These are phyloP conservation scores for Pogonocherus hispidulus DNA, from an alignment of 2,888 invertebrate species.

Conservation along the genomic window DNA sequence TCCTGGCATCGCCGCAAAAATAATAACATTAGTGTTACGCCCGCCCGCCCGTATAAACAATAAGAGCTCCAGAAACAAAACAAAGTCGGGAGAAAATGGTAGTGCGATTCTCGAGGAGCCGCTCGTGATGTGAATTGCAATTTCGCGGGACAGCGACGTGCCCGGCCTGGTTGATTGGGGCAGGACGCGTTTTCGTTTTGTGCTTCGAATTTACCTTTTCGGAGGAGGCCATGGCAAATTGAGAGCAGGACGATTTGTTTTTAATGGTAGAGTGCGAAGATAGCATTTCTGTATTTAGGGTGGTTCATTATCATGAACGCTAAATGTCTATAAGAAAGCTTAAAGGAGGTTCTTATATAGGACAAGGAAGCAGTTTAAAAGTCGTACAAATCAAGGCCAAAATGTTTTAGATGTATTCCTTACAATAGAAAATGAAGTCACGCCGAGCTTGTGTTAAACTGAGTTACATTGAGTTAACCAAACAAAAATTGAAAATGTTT, in stretches of 20 bases:
- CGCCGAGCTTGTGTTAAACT: no score
- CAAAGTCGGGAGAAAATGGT: conserved; percentile 31
- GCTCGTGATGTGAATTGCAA: conserved; percentile 64
- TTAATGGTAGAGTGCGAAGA: no score
- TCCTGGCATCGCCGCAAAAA: conserved; percentile 62
- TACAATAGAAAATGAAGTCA: no score
- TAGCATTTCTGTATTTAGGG: no score
- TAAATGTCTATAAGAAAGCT: no score
- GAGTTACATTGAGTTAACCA: no score
- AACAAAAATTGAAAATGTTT: no score
- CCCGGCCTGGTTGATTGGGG: conserved; percentile 5
- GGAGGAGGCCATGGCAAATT: conserved; percentile 37
- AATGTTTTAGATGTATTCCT: no score
- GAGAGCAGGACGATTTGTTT: conserved; percentile 39
- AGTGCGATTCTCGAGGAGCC: conserved; percentile 58
- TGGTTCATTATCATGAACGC: no score
- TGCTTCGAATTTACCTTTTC: conserved; percentile 14
- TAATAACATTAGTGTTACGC: conserved; percentile 65
- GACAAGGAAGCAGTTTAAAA: no score
- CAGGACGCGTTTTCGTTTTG: conserved; percentile 16
- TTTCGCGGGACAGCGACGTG: conserved; percentile 17
- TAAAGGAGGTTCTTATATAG: no score
- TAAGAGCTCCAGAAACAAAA: conserved; percentile 54
- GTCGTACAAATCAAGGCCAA: no score
- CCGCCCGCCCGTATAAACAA: conserved; percentile 63